Evolutionary conservation across 2,113 vertebrate genomes (phyloP), one percentile per base, ranked within the genome.

Genomic region (Carollia perspicillata): DNA sequence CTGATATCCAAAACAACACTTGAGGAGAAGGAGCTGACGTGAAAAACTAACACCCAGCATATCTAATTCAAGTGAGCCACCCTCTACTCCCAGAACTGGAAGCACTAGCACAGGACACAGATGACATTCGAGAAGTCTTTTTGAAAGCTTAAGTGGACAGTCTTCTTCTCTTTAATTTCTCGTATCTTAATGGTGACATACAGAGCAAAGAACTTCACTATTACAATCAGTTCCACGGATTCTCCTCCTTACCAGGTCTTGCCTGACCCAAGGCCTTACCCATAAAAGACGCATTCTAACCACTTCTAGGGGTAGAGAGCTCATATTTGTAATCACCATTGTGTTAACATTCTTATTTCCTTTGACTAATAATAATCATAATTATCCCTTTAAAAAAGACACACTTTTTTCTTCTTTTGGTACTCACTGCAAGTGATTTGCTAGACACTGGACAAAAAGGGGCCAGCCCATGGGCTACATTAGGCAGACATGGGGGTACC

Each of bases 341-440:
- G 83, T 88, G 28, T 47, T 91, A 85, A 58, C 30, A 47, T 89
- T 89, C 69, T 75, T 75, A 74, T 84, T 90, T 92, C 49, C 37
- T 69, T 69, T 30, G 28, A 84, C 47, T 69, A 72, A 95, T 51
- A 88, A 86, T 79, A 89, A 74, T 44, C 13, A 71, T 22, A 93
- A 83, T 65, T 65, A 72, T 75, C 88, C 60, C 60, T 23, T 44
- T 16, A n/a, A 84, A 30, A 72, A 79, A 88, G 23, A 5, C 3
- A 12, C 17, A 28, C 11, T 26, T 65, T 63, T 53, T 40, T 28
- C 58, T 28, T 75, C 11, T 53, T 66, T 66, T 66, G 33, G 40
- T 14, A 65, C 66, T 87, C 58, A 60, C 22, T 33, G 30, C 6
- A 90, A 12, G 33, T 22, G 58, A 37, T 91, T 30, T 79, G 80